Conservation (phyloP, 2,113 vertebrate genomes). For the Micromys minutus region DNA sequence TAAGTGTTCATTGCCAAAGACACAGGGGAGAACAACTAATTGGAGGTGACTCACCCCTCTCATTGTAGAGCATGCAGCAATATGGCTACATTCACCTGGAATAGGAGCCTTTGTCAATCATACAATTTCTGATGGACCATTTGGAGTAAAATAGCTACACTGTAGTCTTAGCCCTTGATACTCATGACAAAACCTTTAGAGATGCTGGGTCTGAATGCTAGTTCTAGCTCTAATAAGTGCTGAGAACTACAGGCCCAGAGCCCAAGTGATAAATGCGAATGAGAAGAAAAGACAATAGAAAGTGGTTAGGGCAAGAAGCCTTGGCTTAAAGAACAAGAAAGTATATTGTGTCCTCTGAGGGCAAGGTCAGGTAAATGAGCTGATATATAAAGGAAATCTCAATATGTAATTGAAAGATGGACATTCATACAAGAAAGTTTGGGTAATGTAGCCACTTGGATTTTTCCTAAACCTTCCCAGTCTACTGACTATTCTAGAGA, state of each 20-base stretch:
- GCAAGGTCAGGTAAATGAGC: background rate
- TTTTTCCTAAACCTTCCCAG: background rate
- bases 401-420: background rate
- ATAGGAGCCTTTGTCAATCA: background rate
- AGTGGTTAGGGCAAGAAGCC: background rate
- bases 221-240: background rate
- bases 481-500: background rate
- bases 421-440: background rate
- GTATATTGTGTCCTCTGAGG: background rate
- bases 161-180: background rate
- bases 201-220: background rate
- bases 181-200: background rate
- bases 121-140: background rate
- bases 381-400: background rate
- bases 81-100: background rate
- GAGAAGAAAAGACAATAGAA: background rate
- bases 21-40: background rate
- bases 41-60: background rate
- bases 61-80: fast-evolving
- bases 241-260: background rate
- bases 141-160: background rate
- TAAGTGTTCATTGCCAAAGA: background rate
- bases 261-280: background rate
- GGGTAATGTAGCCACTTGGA: background rate
- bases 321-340: background rate